phyloP scores from a whole-genome alignment of 2,113 vertebrate genomes.

The Datnioides undecimradiatus region DNA sequence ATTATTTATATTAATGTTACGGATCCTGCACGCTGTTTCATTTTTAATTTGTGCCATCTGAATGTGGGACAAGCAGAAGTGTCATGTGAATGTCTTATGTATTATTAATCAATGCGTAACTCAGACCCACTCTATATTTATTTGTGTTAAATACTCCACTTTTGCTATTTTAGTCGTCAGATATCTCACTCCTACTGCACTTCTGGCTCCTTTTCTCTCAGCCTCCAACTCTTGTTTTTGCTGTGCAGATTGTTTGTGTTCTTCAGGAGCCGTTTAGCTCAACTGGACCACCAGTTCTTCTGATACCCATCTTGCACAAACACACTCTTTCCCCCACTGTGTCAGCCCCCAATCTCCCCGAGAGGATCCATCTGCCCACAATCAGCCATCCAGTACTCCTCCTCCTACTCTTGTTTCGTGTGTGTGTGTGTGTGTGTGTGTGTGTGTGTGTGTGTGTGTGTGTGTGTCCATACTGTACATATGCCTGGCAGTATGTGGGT shows the following conservation, averaged over 20 bases:
- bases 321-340: slow-evolving; percentile 38
- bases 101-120: slow-evolving; percentile 44
- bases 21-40: slow-evolving; percentile 17
- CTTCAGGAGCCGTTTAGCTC: slow-evolving; percentile 18
- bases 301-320: slow-evolving; percentile 13
- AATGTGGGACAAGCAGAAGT: slow-evolving; percentile 39
- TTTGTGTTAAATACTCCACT: neutral
- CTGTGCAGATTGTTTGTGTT: slow-evolving; percentile 7
- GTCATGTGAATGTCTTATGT: slow-evolving; percentile 27
- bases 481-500: slow-evolving; percentile 43
- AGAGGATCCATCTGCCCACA: slow-evolving; percentile 76
- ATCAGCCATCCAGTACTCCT: slow-evolving; percentile 49
- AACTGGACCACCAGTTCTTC: slow-evolving; percentile 39
- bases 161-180: neutral
- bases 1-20: slow-evolving; percentile 30
- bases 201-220: neutral
- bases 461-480: neutral
- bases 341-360: slow-evolving; percentile 57
- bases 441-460: neutral
- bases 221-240: neutral
- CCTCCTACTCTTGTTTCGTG: slow-evolving; percentile 28
- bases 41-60: slow-evolving; percentile 39
- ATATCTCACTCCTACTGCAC: slow-evolving; percentile 7
- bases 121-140: neutral
- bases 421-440: slow-evolving; percentile 34